Evolutionary conservation across 2,888 invertebrate genomes (phyloP), one percentile per base, ranked within the genome.

Genomic region (Lepidonotus clava): DNA sequence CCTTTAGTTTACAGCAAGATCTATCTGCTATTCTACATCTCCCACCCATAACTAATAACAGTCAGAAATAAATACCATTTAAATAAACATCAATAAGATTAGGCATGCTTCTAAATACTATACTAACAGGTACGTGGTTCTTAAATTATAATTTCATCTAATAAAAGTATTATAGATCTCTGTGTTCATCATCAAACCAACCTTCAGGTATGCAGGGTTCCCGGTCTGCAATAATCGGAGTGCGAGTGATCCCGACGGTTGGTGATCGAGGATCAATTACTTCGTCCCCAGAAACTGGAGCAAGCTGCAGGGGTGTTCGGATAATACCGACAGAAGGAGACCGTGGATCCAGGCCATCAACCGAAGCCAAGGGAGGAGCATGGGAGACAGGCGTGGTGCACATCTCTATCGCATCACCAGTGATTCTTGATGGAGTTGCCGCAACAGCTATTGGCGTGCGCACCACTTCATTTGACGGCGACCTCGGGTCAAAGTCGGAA

Each of bases 261-360:
- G 76, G 76, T 6, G 76, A 76, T 1, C 76, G 6, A 1, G 76
- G 76, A 38, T 76, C 76, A 1, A n/a, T 38, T 1, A 76, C 76
- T 24, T 67, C 34, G 5, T 34, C 32, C 38, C 34, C 85, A 6
- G 80, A 34, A 4, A 71, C 53, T 28, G 41, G 36, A 14, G 24
- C 56, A 24, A 83, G 24, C 38, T 88, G 85, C 21, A 88, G 86
- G 24, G 88, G 88, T 14, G 88, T 88, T 8, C 88, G 83, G 38
- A 36, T 40, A 38, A 88, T 86, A 0, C 76, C 87, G 34, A n/a
- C n/a, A 14, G 86, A 84, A 4, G 88, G 88, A 18, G 88, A 88
- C 28, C 88, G 80, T 14, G 88, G 88, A 84, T 88, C 88, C 32
- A 88, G 36, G n/a, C n/a, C n/a, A 51, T 66, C 46, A n/a, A 41